phyloP scores from a whole-genome alignment of 53 echinoderm and acorn worm species.

The Zoroaster sp. region DNA sequence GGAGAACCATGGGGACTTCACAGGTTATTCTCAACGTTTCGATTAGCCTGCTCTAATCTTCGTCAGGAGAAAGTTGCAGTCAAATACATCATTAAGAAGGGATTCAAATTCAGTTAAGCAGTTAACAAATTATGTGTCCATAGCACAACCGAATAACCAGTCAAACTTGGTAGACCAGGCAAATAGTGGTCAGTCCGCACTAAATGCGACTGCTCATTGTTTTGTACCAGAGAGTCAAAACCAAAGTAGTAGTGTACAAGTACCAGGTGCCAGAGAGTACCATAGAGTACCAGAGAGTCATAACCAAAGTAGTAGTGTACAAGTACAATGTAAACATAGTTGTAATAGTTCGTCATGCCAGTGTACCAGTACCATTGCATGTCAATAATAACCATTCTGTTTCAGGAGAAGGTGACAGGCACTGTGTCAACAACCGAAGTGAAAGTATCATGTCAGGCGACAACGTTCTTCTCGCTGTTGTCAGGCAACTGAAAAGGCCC shows the following conservation, averaged over 20 bases:
- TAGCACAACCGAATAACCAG: constrained; percentile 5
- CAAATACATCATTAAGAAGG: background rate
- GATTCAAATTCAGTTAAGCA: background rate
- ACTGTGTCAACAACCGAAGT: constrained; percentile 30
- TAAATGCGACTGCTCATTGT: constrained; percentile 22
- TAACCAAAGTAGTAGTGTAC: background rate
- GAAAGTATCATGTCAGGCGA: constrained; percentile 20
- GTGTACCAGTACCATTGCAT: constrained; percentile 18
- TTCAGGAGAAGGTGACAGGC: constrained; percentile 19
- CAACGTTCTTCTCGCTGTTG: constrained; percentile 15
- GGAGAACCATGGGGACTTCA: too few relatives aligned
- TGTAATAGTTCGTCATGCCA: background rate
- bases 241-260: background rate
- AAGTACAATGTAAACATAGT: constrained; percentile 9
- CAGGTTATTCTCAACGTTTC: too few relatives aligned
- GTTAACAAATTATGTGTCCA: background rate
- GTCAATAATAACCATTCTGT: constrained; percentile 14
- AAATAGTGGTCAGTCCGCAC: background rate
- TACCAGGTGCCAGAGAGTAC: too few relatives aligned
- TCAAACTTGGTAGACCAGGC: constrained; percentile 14
- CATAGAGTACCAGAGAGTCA: constrained; percentile 7
- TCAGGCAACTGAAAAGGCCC: constrained; percentile 38
- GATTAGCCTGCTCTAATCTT: too few relatives aligned
- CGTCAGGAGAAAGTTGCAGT: too few relatives aligned
- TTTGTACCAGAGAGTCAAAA: constrained; percentile 2